Conservation (phyloP, 64 coral and sea anemone genomes). For the Anthopleura sola region DNA sequence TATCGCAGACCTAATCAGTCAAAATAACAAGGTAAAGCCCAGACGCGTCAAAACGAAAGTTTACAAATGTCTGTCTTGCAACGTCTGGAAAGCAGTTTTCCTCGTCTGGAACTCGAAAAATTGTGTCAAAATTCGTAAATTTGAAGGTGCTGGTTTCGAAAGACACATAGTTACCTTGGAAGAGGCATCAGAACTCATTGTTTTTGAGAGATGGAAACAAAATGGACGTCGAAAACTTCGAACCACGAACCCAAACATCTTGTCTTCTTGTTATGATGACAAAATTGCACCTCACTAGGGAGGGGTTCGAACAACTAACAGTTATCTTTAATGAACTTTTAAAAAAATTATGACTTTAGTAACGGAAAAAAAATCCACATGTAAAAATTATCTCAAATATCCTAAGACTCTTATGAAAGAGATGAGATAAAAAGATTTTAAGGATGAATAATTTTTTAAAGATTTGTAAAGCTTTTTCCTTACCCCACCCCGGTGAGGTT, state of each 20-base stretch:
- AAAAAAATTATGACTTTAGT: not conserved
- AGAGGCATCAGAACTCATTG: conserved; percentile 22
- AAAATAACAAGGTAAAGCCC: too few species aligned
- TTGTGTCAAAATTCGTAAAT: not conserved
- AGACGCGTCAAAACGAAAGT: not conserved
- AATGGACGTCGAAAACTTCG: not conserved
- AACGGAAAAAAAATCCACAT: not conserved
- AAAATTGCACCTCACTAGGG: not conserved
- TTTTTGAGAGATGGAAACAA: not conserved
- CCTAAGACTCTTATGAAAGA: too few species aligned
- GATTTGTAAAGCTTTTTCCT: not conserved
- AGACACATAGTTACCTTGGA: not conserved
- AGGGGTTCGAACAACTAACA: too few species aligned
- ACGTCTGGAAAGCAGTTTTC: not conserved
- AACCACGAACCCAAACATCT: not conserved
- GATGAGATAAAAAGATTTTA: too few species aligned
- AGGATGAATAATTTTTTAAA: not conserved
- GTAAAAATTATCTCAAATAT: too few species aligned
- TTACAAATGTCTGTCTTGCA: not conserved
- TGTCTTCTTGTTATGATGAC: not conserved
- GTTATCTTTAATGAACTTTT: too few species aligned
- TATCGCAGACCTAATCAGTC: too few species aligned
- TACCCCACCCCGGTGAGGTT: not conserved
- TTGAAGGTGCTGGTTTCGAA: not conserved
- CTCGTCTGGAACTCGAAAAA: not conserved